phyloP scores from a whole-genome alignment of 2,797 vertebrate genomes.

The Monodelphis domestica region DNA sequence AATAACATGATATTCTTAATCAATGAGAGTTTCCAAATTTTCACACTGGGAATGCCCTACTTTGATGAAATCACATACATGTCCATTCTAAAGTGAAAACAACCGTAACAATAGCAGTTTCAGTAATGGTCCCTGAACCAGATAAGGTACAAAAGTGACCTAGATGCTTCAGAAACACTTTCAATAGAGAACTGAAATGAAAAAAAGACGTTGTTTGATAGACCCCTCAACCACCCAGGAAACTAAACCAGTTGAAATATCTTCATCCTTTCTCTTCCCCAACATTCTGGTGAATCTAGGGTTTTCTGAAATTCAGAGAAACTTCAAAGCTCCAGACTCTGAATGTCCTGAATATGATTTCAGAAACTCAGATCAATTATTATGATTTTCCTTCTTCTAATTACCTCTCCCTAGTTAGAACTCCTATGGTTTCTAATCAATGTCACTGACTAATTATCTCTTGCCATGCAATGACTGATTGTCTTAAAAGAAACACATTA shows the following conservation, averaged over 20 bases:
- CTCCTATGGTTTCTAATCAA: slow-evolving; percentile 25
- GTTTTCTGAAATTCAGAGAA: background rate
- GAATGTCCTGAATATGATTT: background rate
- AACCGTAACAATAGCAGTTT: background rate
- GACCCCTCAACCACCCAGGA: background rate
- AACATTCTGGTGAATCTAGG: background rate
- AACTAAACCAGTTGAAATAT: background rate
- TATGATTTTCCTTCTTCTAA: slow-evolving; percentile 57
- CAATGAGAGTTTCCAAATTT: background rate
- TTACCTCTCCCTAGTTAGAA: slow-evolving; percentile 13
- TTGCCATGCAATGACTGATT: background rate
- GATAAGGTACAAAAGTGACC: background rate
- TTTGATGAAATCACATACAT: background rate
- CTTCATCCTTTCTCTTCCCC: background rate
- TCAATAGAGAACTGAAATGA: background rate
- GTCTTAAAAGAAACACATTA: background rate
- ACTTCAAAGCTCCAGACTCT: slow-evolving; percentile 8
- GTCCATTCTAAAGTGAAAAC: background rate
- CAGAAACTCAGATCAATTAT: slow-evolving; percentile 27
- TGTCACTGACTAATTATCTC: slow-evolving; percentile 53
- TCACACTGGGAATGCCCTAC: too few species aligned
- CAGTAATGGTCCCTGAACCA: background rate
- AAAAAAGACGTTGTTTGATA: background rate
- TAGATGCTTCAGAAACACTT: background rate
- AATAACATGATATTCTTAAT: background rate